These are phyloP conservation scores for Cololabis saira DNA, from an alignment of 2,113 vertebrate genomes.

Conservation along the genomic window DNA sequence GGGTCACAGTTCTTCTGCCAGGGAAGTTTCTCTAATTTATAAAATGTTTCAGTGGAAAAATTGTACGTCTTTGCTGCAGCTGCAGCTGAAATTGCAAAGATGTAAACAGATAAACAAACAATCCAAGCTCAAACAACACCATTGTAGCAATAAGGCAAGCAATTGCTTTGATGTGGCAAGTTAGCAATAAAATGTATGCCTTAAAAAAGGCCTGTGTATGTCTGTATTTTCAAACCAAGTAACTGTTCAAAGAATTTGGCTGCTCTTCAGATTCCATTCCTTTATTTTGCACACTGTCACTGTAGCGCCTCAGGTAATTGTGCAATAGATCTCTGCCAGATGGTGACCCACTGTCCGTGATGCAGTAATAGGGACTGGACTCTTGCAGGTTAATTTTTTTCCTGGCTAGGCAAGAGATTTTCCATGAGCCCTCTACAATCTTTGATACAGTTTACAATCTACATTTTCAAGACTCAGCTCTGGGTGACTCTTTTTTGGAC, in stretches of 20 bases:
- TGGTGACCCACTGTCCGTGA: conserved; percentile 58
- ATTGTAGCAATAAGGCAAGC: neutral
- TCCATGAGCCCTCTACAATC: conserved; percentile 27
- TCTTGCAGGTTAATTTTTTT: conserved; percentile 55
- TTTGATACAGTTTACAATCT: conserved; percentile 46
- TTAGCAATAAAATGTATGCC: conserved; percentile 33
- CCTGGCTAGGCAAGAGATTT: conserved; percentile 51
- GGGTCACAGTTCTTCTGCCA: neutral
- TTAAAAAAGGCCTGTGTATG: conserved; percentile 7
- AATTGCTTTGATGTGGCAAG: conserved; percentile 23
- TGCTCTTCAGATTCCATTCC: conserved; percentile 38
- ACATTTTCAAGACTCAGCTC: neutral
- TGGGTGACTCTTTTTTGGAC: neutral
- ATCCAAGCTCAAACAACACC: conserved; percentile 26
- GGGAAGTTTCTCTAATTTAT: neutral
- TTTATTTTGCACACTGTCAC: conserved; percentile 56
- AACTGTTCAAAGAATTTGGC: conserved; percentile 36
- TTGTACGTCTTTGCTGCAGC: neutral
- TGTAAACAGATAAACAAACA: conserved; percentile 26
- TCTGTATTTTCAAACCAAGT: conserved; percentile 26
- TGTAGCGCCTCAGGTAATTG: conserved; percentile 60
- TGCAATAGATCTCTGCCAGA: conserved; percentile 76
- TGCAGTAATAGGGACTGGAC: conserved; percentile 49
- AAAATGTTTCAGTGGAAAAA: neutral
- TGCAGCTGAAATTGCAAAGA: conserved; percentile 3